phyloP scores from a whole-genome alignment of 30 jellyfish, hydroid and myxozoan species.

The Aurelia aurita complex sp. Pacific region DNA sequence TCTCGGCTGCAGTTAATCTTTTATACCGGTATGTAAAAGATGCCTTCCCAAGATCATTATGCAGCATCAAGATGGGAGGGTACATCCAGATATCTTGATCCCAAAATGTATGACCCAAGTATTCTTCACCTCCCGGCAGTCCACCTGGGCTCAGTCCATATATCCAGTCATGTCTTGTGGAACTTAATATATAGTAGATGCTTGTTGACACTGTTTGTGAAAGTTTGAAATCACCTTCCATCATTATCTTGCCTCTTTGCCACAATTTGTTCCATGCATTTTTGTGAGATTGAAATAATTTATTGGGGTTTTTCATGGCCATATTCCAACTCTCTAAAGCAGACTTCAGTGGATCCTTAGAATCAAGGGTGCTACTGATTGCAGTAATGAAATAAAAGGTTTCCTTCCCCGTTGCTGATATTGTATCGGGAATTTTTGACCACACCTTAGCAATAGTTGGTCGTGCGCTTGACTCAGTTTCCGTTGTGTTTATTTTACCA shows the following conservation, averaged over 20 bases:
- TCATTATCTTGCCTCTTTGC: slow-evolving; percentile 27
- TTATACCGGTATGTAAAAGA: slow-evolving; percentile 34
- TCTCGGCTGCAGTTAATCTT: slow-evolving; percentile 54
- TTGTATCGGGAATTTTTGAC: slow-evolving; percentile 32
- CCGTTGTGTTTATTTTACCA: slow-evolving; percentile 46
- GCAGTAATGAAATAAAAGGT: slow-evolving; percentile 29
- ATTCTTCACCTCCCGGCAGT: slow-evolving; percentile 60
- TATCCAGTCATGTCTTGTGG: slow-evolving; percentile 64
- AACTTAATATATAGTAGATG: slow-evolving; percentile 43
- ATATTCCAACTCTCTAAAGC: slow-evolving; percentile 38
- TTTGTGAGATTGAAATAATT: slow-evolving; percentile 11
- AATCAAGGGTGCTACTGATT: slow-evolving; percentile 35
- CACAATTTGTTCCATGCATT: slow-evolving; percentile 39
- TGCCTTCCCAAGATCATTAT: slow-evolving; percentile 37
- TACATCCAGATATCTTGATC: slow-evolving; percentile 83
- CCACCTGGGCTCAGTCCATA: slow-evolving; percentile 79
- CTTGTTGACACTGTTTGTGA: slow-evolving; percentile 48
- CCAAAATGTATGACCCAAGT: slow-evolving; percentile 80
- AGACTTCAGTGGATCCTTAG: slow-evolving; percentile 10
- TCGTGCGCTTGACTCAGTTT: slow-evolving; percentile 21
- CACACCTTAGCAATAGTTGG: slow-evolving; percentile 34
- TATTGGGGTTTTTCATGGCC: slow-evolving; percentile 8
- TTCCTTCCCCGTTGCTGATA: neutral
- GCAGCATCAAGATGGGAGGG: slow-evolving; percentile 47
- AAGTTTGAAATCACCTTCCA: slow-evolving; percentile 33